Evolutionary conservation across 2,797 vertebrate genomes (phyloP).

Genomic region (Anguilla marmorata): DNA sequence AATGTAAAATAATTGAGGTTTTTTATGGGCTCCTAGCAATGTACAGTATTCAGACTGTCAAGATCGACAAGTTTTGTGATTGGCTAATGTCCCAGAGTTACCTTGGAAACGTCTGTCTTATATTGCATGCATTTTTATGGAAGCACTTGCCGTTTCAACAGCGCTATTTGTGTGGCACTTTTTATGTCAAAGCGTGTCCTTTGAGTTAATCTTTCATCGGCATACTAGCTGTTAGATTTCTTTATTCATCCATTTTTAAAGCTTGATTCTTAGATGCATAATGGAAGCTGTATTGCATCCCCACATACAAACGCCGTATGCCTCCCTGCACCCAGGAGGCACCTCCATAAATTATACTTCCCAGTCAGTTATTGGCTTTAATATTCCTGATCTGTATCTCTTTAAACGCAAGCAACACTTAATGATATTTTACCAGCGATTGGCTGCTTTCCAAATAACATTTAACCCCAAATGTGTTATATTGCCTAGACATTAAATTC

Average conservation of each 20-base stretch:
- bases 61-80: slow-evolving; percentile 16
- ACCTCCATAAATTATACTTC: slow-evolving; percentile 7
- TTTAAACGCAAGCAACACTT: not conserved
- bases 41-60: slow-evolving; percentile 3
- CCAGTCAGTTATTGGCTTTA: not conserved
- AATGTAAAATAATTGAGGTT: slow-evolving; percentile 1
- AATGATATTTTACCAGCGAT: not conserved
- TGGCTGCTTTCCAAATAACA: not conserved
- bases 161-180: not conserved
- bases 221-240: not conserved
- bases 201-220: not conserved
- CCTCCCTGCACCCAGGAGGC: not conserved
- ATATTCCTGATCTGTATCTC: not conserved
- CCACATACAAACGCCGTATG: not conserved
- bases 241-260: not conserved
- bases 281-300: not conserved
- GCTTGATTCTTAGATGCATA: not conserved
- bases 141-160: not conserved
- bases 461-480: not conserved
- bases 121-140: not conserved
- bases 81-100: slow-evolving; percentile 18
- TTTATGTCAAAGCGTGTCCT: not conserved
- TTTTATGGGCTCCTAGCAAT: slow-evolving; percentile 9
- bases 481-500: not conserved
- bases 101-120: slow-evolving; percentile 30